Evolutionary conservation across 2,888 invertebrate species (phyloP).

Genomic region (Bembecia ichneumoniformis): DNA sequence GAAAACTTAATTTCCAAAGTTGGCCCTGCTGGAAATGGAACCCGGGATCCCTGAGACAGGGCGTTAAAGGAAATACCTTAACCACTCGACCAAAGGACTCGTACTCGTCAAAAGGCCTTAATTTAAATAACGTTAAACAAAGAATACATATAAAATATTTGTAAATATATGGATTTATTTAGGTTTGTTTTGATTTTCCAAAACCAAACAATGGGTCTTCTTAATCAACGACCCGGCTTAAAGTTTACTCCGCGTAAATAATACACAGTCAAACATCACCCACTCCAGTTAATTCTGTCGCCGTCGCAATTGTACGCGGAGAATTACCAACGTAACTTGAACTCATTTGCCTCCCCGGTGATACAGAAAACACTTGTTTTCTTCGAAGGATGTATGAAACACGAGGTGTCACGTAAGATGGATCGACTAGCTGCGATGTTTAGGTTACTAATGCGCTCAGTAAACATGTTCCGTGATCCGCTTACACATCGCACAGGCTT

Average conservation of each 20-base stretch:
- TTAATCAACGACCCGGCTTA: slow-evolving; percentile 32
- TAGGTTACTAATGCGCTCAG: slow-evolving; percentile 49
- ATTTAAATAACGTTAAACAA: not conserved
- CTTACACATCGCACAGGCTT: slow-evolving; percentile 25
- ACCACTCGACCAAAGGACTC: no score
- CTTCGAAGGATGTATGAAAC: slow-evolving; percentile 10
- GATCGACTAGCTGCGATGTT: slow-evolving; percentile 27
- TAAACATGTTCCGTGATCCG: slow-evolving; percentile 48
- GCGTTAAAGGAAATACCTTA: no score
- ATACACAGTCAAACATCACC: slow-evolving; percentile 43
- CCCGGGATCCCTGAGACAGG: no score
- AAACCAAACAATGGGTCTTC: slow-evolving; percentile 27
- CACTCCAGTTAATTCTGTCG: slow-evolving; percentile 43
- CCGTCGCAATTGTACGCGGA: slow-evolving; percentile 23
- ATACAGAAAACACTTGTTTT: not conserved
- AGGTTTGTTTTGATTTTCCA: slow-evolving; percentile 2
- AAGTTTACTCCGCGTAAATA: slow-evolving; percentile 45
- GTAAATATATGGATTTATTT: no score
- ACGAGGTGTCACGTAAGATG: slow-evolving; percentile 22
- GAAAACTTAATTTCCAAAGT: no score
- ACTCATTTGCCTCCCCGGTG: slow-evolving; percentile 15
- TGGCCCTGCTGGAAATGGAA: no score
- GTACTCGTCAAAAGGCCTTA: no score
- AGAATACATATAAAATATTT: slow-evolving; percentile 5
- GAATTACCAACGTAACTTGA: slow-evolving; percentile 25